A percentile compares a stretch with the other conserved stretches of the same genome.
phyloP scores from a whole-genome alignment of 2,113 vertebrate genomes.

The Cervus canadensis region DNA sequence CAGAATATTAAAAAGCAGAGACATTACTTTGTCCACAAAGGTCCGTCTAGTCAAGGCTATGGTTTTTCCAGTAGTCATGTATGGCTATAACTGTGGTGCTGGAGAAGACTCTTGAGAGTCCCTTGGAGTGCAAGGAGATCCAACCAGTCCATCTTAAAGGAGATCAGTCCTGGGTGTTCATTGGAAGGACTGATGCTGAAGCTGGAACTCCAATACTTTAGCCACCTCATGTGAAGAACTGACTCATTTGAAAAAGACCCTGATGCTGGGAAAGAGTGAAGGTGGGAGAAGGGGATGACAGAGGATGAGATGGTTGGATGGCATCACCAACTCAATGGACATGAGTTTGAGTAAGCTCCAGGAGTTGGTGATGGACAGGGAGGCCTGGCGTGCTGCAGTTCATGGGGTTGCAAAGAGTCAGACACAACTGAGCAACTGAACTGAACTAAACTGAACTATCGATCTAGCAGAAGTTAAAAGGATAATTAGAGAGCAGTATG shows the following conservation, averaged over 20 bases:
- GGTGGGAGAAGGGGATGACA: neutral
- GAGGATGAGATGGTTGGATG: neutral
- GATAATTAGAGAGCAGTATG: neutral
- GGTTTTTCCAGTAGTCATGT: neutral
- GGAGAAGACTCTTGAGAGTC: neutral
- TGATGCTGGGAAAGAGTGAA: neutral
- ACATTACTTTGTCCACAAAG: neutral
- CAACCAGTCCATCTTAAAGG: neutral
- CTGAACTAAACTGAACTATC: neutral
- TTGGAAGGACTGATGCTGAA: neutral
- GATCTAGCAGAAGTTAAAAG: neutral
- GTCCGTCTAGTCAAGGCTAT: neutral
- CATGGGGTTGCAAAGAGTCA: neutral
- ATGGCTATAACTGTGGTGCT: neutral
- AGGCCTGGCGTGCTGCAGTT: accelerated
- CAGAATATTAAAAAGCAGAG: neutral
- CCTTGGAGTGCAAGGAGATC: neutral
- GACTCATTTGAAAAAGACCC: neutral
- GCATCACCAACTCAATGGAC: neutral
- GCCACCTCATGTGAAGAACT: neutral
- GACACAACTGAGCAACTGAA: neutral
- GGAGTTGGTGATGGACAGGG: neutral
- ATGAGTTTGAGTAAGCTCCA: neutral
- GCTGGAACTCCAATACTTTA: neutral
- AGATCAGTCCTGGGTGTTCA: neutral